Base-by-base conservation (phyloP, 2,888 invertebrate species). In the Drosophila mettleri region DNA sequence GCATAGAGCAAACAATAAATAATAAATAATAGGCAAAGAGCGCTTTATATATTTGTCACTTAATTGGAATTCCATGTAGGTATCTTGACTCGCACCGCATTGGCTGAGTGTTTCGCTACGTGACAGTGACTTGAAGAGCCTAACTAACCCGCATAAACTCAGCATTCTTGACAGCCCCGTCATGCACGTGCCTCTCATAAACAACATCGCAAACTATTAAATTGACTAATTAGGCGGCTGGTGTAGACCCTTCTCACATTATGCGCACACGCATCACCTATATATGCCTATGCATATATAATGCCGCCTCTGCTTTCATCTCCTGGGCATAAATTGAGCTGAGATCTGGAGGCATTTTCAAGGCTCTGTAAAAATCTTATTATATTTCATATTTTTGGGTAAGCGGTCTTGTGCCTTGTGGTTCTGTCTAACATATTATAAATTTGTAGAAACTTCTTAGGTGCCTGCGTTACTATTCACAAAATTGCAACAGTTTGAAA, bases 201-300 rank as follows among this genome's bases (percentile, higher is more conserved):
- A 80, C 78, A 80, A 80, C 71, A 78, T 72, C 46, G 52, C 77
- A 78, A 80, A 80, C 84, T 86, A 83, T 84, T 77, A 83, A 86
- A 74, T 79, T 80, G 79, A 68, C 84, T 84, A 86, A 84, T 84
- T 86, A 86, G 66, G 73, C 74, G 66, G 64, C 70, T 69, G 68
- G 72, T 80, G 84, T 71, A 64, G 62, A 61, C 60, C 38, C 68
- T 64, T 69, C 51, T 18, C 68, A 68, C 61, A 83, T 83, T 83
- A 83, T 80, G 80, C 83, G 80, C 70, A 74, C 83, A 80, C 66
- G 74, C 84, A 83, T 48, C 59, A 52, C 52, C 60, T 65, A n/a
- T n/a, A n/a, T n/a, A n/a, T n/a, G 10, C 9, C 41, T 31, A 48
- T 74, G 78, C 82, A 84, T 78, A 81, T 51, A 46, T 63, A 55